phyloP scores from a whole-genome alignment of 2,797 vertebrate genomes.

The Pogonophryne albipinna region DNA sequence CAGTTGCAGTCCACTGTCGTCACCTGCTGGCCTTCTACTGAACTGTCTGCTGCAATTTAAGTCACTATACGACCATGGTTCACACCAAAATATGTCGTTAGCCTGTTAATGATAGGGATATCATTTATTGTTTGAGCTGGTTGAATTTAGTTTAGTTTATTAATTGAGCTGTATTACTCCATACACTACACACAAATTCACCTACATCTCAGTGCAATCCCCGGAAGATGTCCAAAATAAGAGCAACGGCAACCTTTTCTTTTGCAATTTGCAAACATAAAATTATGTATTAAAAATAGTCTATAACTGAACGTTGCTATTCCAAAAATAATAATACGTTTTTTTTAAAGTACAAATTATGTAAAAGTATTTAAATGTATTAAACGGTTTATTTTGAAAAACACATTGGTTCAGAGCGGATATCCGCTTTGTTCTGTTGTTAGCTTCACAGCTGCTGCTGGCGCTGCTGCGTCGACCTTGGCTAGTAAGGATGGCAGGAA shows the following conservation, averaged over 20 bases:
- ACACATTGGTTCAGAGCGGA: neutral
- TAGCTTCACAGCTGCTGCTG: neutral
- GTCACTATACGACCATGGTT: no score
- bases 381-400: slow-evolving; percentile 39
- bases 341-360: no score
- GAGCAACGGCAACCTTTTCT: neutral
- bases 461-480: slow-evolving; percentile 52
- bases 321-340: neutral
- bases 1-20: neutral
- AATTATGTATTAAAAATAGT: neutral
- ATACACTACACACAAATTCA: neutral
- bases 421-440: neutral
- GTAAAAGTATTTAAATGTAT: neutral
- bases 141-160: neutral
- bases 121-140: neutral
- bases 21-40: slow-evolving; percentile 41
- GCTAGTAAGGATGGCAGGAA: slow-evolving; percentile 80
- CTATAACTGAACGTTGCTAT: neutral
- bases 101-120: neutral
- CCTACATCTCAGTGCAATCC: neutral
- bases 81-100: neutral
- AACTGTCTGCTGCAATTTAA: no score
- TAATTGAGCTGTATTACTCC: neutral
- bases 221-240: neutral
- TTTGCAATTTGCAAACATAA: neutral